These are phyloP conservation scores for Manacus vitellinus DNA, from an alignment of 2,113 vertebrate species.

Conservation along the genomic window DNA sequence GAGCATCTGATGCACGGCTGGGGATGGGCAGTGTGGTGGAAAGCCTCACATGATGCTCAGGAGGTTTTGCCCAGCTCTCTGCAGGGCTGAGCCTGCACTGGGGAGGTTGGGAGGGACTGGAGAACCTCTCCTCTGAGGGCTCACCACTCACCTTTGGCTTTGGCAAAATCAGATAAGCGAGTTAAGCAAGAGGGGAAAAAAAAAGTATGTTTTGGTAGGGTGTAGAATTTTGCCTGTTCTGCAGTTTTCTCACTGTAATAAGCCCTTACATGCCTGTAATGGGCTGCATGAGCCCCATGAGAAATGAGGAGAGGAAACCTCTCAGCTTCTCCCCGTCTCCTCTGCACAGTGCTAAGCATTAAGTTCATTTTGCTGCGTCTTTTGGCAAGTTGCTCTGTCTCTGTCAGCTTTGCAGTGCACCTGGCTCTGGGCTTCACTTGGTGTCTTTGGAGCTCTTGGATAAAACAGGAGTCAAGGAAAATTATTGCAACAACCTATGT, in stretches of 20 bases:
- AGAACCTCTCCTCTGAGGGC: neutral
- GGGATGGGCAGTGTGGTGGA: neutral
- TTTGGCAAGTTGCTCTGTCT: neutral
- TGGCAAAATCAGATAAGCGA: neutral
- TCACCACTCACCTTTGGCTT: neutral
- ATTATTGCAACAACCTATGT: neutral
- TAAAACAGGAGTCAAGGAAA: neutral
- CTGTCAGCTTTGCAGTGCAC: neutral
- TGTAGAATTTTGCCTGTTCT: neutral
- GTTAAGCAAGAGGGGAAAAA: neutral
- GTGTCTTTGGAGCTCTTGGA: neutral
- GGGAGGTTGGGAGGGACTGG: neutral
- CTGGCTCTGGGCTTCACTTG: neutral
- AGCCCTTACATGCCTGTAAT: neutral
- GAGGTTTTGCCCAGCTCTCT: neutral
- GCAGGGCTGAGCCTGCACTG: neutral
- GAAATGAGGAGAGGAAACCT: neutral
- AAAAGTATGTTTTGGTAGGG: neutral
- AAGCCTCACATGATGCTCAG: conserved; percentile 62
- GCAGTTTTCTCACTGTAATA: neutral
- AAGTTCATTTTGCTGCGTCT: neutral
- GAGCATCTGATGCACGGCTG: neutral
- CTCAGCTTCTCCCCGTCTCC: neutral
- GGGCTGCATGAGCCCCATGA: neutral
- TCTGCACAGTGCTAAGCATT: neutral